A percentile compares a stretch with the other conserved stretches of the same genome.
Conservation (phyloP, 92 coral and sea anemone genomes). For the Nematostella vectensis region DNA sequence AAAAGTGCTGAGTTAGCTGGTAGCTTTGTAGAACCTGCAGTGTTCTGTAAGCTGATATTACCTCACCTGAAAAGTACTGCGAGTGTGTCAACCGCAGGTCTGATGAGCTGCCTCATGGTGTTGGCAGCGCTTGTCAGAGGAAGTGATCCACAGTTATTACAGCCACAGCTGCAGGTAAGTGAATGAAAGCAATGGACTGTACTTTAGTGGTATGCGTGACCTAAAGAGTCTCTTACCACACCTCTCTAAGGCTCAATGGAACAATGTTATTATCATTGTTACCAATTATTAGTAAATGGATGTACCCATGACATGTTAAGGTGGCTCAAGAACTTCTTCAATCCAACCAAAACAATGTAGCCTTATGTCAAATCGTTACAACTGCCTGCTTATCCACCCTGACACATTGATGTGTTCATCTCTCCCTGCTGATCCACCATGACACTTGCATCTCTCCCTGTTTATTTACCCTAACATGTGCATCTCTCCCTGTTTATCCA, state of each 20-base stretch:
- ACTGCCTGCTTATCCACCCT: too few species aligned
- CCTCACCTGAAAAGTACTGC: slow-evolving; percentile 78
- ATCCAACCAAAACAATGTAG: too few species aligned
- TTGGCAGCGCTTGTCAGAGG: slow-evolving; percentile 75
- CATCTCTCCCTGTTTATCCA: too few species aligned
- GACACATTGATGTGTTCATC: too few species aligned
- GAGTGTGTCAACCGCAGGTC: slow-evolving; percentile 49
- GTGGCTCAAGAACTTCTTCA: too few species aligned
- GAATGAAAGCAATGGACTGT: too few species aligned
- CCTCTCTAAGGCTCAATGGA: background rate
- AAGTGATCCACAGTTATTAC: slow-evolving; percentile 49
- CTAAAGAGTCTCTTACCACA: background rate
- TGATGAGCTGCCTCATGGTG: slow-evolving; percentile 69
- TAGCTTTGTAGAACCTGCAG: slow-evolving; percentile 86
- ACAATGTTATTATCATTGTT: background rate
- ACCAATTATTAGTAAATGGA: background rate
- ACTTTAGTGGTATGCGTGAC: too few species aligned
- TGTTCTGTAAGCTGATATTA: slow-evolving; percentile 76
- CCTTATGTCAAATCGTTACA: too few species aligned
- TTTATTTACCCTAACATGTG: too few species aligned
- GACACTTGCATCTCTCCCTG: too few species aligned
- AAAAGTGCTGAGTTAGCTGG: slow-evolving; percentile 85
- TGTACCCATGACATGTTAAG: too few species aligned
- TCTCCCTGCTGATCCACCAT: too few species aligned
- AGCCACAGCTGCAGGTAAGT: slow-evolving; percentile 65